Evolutionary conservation across 2,113 vertebrate genomes (phyloP), one percentile per base, ranked within the genome.

Genomic region (Chionis minor): DNA sequence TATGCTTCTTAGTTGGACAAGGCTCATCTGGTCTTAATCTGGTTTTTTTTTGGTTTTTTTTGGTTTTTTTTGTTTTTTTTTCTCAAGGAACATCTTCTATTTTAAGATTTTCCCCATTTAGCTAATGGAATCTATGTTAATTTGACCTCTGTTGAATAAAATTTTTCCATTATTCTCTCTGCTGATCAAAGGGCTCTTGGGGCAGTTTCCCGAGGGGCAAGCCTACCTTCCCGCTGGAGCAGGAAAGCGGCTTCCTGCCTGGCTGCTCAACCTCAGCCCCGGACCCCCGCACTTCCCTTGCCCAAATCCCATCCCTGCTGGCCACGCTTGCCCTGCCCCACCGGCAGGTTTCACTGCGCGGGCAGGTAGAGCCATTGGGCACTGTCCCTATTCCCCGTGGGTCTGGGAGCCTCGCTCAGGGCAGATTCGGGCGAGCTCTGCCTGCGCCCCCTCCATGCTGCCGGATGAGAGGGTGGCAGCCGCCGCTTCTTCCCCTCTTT

Each of bases 21-120:
- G n/a, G 90, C 88, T 95, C 97, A 97, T 97, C 95, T 98, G 97
- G 96, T 97, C 95, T 95, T 94, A 96, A 97, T 98, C 59, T 81
- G 38, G 45, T 63, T 62, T 74, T 82, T 90, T 91, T n/a, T n/a
- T n/a, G n/a, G n/a, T n/a, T n/a, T n/a, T n/a, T n/a, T n/a, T n/a
- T n/a, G n/a, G n/a, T 94, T 90, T 44, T 77, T 54, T 38, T 38
- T 38, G 8, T 38, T 42, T 58, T 38, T 81, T 73, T 82, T 92
- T 92, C 95, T 97, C 90, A 96, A 96, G 95, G 92, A 97, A 97
- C 87, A 33, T 96, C 73, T 82, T 91, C 92, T 97, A 94, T 97
- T 94, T 97, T 95, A 89, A 96, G 81, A 22, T 94, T 86, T 95
- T 94, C 27, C 71, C 14, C 17, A 69, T 90, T 93, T 88, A 85